Percentiles rank a stretch among this genome's conserved stretches.
These are phyloP conservation scores for Tipula lateralis DNA, from an alignment of 2,888 invertebrate genomes.

Conservation along the genomic window DNA sequence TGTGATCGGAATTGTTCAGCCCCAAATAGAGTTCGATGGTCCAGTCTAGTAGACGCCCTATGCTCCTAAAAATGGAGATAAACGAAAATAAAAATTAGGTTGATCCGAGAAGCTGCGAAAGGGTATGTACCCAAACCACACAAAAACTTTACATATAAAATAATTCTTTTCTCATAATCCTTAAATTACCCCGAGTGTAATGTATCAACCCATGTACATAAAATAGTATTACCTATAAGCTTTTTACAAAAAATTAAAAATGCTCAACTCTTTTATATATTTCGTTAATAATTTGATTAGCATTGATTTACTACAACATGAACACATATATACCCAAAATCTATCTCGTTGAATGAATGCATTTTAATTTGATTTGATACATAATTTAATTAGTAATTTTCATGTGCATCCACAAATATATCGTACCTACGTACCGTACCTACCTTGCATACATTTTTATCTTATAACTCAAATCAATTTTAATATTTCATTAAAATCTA, in stretches of 20 bases:
- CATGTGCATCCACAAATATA: not conserved
- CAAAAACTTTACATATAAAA: no score
- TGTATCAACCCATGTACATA: no score
- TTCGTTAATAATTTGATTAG: constrained; percentile 11
- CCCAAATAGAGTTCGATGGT: no score
- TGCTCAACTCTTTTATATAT: not conserved
- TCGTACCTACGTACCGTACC: not conserved
- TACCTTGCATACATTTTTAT: not conserved
- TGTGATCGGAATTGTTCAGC: no score
- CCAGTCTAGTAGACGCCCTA: no score
- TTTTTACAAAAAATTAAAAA: not conserved
- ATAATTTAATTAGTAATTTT: constrained; percentile 7
- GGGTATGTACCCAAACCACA: no score
- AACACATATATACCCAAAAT: not conserved
- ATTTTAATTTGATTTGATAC: not conserved
- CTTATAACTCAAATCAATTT: not conserved
- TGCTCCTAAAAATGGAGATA: no score
- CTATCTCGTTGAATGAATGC: not conserved
- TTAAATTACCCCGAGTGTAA: no score
- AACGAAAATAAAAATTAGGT: no score
- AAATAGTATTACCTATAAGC: not conserved
- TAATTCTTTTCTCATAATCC: no score
- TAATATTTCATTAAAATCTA: not conserved
- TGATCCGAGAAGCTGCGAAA: no score
- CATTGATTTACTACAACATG: not conserved